Evolutionary conservation across 92 coral and sea anemone species (phyloP).

Genomic region (Phymanthus crucifer): DNA sequence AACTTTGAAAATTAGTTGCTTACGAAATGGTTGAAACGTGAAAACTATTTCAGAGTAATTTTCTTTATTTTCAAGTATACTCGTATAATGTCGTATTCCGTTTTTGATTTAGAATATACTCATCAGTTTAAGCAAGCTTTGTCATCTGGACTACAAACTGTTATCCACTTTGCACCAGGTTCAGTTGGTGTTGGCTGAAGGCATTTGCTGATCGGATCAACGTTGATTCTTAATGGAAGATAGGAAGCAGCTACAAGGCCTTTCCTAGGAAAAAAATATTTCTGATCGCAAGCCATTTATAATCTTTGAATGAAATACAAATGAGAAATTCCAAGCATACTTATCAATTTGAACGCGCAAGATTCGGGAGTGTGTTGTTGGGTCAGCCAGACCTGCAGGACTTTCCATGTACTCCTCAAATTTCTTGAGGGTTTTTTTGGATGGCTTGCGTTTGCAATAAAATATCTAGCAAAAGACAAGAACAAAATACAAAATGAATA

Average conservation of each 20-base stretch:
- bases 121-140: background rate
- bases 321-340: no score
- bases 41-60: background rate
- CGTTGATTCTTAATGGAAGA: background rate
- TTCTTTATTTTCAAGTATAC: background rate
- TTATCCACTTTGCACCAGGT: background rate
- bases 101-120: background rate
- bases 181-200: constrained; percentile 16
- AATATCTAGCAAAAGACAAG: background rate
- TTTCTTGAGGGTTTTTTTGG: background rate
- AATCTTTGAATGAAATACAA: background rate
- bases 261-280: background rate
- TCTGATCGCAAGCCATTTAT: background rate
- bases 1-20: no score
- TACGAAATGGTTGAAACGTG: no score
- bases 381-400: background rate
- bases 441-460: background rate
- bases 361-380: background rate
- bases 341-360: background rate
- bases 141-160: constrained; percentile 8
- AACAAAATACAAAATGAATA: background rate
- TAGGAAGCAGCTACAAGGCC: background rate
- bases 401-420: background rate
- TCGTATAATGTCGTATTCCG: background rate
- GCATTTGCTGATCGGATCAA: constrained; percentile 6